These are phyloP conservation scores for Desmodus rotundus DNA, from an alignment of 2,113 vertebrate species.

Conservation along the genomic window DNA sequence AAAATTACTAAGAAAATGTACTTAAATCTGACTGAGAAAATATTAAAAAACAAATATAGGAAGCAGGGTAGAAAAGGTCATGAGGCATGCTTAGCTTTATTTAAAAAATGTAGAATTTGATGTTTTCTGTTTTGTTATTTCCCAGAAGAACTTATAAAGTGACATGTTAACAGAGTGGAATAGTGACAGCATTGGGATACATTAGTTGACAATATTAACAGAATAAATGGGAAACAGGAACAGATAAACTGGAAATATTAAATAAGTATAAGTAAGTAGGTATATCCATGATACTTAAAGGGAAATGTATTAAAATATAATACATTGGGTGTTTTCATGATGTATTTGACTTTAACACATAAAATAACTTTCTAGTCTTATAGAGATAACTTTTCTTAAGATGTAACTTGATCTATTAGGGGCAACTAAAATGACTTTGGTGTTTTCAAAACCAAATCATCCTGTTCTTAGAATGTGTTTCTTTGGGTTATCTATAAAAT, in stretches of 20 bases:
- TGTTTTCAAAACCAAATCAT: background rate
- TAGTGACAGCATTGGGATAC: background rate
- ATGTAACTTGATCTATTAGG: background rate
- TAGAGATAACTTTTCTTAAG: background rate
- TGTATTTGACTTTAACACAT: background rate
- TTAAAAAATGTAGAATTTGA: background rate
- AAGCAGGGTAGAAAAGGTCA: background rate
- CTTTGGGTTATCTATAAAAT: background rate
- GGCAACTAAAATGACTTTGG: background rate
- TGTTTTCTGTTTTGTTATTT: background rate
- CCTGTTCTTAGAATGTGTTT: background rate
- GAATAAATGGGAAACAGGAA: background rate
- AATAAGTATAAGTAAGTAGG: background rate
- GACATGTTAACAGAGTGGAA: background rate
- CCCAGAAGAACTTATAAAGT: background rate
- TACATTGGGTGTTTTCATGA: background rate
- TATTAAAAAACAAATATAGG: background rate
- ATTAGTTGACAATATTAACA: background rate
- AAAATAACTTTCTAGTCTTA: background rate
- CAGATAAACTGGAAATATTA: background rate
- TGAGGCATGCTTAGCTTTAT: background rate
- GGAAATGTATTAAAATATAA: background rate
- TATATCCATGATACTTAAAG: background rate
- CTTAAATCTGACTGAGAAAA: slow-evolving; percentile 1
- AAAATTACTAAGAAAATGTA: background rate